Percentiles rank a stretch among this genome's conserved stretches.
Evolutionary conservation across 23 tunicate species (phyloP).

Genomic region (Pegea sp.): DNA sequence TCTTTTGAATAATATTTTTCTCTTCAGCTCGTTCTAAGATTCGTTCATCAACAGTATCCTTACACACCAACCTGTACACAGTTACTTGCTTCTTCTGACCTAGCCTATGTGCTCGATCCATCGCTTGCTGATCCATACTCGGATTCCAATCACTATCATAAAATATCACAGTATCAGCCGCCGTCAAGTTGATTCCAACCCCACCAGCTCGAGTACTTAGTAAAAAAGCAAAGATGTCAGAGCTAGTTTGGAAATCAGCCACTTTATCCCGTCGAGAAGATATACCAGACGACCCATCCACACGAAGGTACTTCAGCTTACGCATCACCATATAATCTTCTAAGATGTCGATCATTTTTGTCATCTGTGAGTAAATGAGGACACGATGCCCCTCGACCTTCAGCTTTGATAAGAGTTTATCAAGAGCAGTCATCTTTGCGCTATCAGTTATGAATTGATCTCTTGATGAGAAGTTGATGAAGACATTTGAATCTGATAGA

Average conservation of each 20-base stretch:
- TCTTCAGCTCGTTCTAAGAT: slow-evolving; percentile 63
- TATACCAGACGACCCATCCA: slow-evolving; percentile 65
- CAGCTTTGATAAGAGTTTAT: slow-evolving; percentile 33
- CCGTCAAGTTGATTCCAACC: slow-evolving; percentile 65
- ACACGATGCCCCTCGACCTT: slow-evolving; percentile 60
- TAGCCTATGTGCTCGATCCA: slow-evolving; percentile 75
- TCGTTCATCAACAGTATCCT: slow-evolving; percentile 71
- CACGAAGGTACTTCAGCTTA: slow-evolving; percentile 22
- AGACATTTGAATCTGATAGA: too few relatives aligned
- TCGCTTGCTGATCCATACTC: slow-evolving; percentile 80
- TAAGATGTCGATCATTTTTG: slow-evolving; percentile 65
- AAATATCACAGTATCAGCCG: slow-evolving; percentile 78
- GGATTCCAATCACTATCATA: slow-evolving; percentile 91
- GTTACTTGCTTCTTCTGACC: slow-evolving; percentile 84
- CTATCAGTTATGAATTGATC: slow-evolving; percentile 49
- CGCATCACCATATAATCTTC: slow-evolving; percentile 65
- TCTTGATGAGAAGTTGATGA: too few relatives aligned
- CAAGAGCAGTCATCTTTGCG: slow-evolving; percentile 53
- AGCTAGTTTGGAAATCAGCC: slow-evolving; percentile 45
- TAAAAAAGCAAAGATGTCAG: slow-evolving; percentile 53
- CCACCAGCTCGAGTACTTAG: slow-evolving; percentile 79
- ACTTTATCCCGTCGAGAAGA: slow-evolving; percentile 79
- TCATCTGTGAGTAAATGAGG: slow-evolving; percentile 70
- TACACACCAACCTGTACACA: slow-evolving; percentile 61
- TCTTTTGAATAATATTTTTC: slow-evolving; percentile 51